These are phyloP conservation scores for silkworm (Bombyx mori) DNA, from an alignment of 1,140 invertebrate species.

Conservation along the genomic window DNA sequence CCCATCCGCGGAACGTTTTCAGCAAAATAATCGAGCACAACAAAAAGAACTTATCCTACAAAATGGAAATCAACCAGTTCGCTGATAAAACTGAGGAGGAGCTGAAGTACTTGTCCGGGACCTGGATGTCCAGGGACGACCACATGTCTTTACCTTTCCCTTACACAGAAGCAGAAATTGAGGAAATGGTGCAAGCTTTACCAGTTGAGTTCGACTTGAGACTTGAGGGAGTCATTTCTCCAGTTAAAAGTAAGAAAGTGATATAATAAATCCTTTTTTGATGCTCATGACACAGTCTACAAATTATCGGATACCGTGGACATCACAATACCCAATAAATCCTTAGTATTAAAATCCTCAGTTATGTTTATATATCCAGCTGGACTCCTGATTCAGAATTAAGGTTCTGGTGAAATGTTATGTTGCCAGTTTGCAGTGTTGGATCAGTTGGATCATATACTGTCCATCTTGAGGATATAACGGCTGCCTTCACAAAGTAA, in stretches of 20 bases:
- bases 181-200: constrained; percentile 45
- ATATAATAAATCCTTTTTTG: too few relatives aligned
- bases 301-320: background rate
- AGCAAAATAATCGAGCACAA: constrained; percentile 32
- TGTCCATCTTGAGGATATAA: background rate
- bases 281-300: background rate
- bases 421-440: too few relatives aligned
- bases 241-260: constrained; percentile 82
- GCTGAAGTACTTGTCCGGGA: constrained; percentile 21
- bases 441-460: background rate
- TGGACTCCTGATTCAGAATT: too few relatives aligned
- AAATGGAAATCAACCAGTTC: constrained; percentile 38
- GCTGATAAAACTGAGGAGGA: constrained; percentile 36
- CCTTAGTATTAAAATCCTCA: background rate
- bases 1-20: background rate
- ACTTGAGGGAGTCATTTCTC: constrained; percentile 88
- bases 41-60: constrained; percentile 35
- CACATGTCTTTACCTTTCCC: constrained; percentile 73
- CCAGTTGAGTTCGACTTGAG: constrained; percentile 88
- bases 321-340: background rate
- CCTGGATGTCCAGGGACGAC: constrained; percentile 45
- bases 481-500: too few relatives aligned
- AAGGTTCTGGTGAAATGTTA: too few relatives aligned
- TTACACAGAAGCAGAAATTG: constrained; percentile 56
- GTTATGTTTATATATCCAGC: too few relatives aligned